Evolutionary conservation across 2,888 invertebrate species (phyloP), one percentile per base, ranked within the genome.

Genomic region (Hololepta plana): DNA sequence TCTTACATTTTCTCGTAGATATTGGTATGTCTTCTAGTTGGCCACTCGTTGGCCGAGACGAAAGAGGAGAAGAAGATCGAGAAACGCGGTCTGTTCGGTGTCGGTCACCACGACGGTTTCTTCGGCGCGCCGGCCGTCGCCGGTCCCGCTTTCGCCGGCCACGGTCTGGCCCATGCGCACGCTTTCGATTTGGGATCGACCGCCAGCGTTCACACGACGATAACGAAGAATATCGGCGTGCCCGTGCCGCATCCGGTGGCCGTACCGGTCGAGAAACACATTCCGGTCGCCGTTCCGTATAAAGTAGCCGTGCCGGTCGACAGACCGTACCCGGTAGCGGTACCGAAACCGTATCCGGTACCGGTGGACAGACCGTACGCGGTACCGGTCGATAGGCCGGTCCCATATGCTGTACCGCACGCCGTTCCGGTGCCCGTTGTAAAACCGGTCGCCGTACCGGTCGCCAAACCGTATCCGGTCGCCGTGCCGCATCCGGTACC

Each of bases 231-330:
- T 20, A 32, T 50, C 25, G 52, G 55, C 24, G 56, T 63, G 2
- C 59, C 62, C 3, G 57, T 61, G 4, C 53, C 62, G 1, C 58
- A 60, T 14, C 62, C 64, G 12, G 60, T 60, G 15, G 53, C 62
- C 3, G 57, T 61, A 11, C 49, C 55, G n/a, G 59, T 64, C 24
- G 49, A 49, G 25, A 41, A 44, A 29, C 49, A 43, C 6, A 43
- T 49, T 4, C 52, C 42, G 4, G 41, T 44, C 12, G 41, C 47
- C 4, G 44, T 48, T 4, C 42, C 45, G 14, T 45, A 45, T 8
- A 62, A 60, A 8, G 59, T 66, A 1, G 67, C 69, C 1, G 64
- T 72, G 9, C 53, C 64, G 27, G 64, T 72, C 0, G 46, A 53
- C 30, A 42, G 49, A 26, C 53, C 55, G 10, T 44, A 47, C 19